Conservation (phyloP, 53 echinoderm and acorn worm species). For the Stichopus horrens region DNA sequence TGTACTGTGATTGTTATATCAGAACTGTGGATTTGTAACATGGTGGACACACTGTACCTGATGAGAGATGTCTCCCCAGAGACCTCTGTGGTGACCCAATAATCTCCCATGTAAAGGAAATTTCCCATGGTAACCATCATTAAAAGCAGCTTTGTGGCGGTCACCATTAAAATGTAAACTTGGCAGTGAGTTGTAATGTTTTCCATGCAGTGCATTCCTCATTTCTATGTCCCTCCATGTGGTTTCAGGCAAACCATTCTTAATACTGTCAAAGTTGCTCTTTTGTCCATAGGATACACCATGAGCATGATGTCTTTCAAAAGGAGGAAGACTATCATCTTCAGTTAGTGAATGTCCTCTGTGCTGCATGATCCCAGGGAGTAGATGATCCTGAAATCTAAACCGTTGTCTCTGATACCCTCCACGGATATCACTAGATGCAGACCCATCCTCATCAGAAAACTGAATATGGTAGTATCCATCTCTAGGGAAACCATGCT, state of each 20-base stretch:
- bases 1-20: no score
- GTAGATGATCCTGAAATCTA: no score
- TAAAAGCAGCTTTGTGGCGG: not conserved
- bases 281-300: not conserved
- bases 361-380: not conserved
- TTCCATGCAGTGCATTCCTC: not conserved
- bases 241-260: not conserved
- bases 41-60: not conserved
- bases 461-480: not conserved
- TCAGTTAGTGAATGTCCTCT: not conserved
- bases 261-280: not conserved
- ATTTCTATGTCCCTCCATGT: not conserved
- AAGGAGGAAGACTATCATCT: not conserved
- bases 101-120: not conserved
- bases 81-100: not conserved
- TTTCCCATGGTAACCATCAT: not conserved
- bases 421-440: no score
- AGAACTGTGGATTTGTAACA: no score
- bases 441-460: not conserved
- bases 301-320: not conserved
- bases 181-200: constrained; percentile 20
- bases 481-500: no score
- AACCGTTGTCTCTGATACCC: not conserved
- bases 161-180: not conserved
- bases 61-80: not conserved